Percentiles rank a stretch among this genome's conserved stretches.
These are phyloP conservation scores for Spatula versicolor DNA, from an alignment of 2,797 vertebrate genomes.

Conservation along the genomic window DNA sequence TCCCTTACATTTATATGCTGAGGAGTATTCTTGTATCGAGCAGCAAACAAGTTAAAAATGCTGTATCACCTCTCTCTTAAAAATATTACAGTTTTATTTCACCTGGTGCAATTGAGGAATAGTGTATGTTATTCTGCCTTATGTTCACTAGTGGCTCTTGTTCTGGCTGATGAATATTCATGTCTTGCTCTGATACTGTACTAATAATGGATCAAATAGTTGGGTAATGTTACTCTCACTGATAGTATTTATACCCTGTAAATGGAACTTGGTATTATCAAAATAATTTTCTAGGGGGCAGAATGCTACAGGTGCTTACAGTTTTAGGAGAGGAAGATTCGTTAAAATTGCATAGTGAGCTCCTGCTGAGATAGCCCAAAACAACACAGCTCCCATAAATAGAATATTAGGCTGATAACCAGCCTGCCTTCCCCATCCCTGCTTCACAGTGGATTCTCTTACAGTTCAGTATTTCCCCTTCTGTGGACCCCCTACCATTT, in stretches of 20 bases:
- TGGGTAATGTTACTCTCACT: not conserved
- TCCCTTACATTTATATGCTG: not conserved
- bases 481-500: not conserved
- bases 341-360: not conserved
- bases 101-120: not conserved
- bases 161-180: not conserved
- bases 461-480: not conserved
- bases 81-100: not conserved
- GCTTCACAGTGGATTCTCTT: not conserved
- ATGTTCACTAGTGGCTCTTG: not conserved
- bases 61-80: not conserved
- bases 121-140: not conserved
- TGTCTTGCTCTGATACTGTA: not conserved
- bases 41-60: not conserved
- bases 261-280: not conserved
- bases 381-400: not conserved
- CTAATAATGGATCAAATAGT: not conserved
- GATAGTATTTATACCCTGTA: not conserved
- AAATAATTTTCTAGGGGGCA: not conserved
- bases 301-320: not conserved
- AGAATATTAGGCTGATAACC: not conserved
- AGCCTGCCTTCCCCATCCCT: not conserved
- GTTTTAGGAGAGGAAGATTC: not conserved
- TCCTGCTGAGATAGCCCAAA: not conserved
- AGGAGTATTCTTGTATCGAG: not conserved